phyloP scores from a whole-genome alignment of 1,140 invertebrate genomes.

The Lanistes nyassanus region DNA sequence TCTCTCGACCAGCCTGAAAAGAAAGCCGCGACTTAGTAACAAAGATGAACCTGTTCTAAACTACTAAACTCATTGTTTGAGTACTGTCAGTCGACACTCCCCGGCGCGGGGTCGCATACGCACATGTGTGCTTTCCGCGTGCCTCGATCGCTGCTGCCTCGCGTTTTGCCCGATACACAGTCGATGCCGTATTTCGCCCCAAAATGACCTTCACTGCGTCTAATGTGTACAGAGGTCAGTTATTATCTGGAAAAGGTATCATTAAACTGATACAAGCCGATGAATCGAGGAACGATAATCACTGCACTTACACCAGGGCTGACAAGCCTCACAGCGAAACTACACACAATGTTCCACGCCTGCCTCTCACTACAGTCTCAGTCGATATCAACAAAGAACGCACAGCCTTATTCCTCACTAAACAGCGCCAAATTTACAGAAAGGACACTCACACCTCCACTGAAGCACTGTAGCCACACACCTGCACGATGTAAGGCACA shows the following conservation, averaged over 20 bases:
- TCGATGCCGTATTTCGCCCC: not conserved
- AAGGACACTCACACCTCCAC: slow-evolving; percentile 1
- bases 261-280: slow-evolving; percentile 19
- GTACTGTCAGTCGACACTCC: slow-evolving; percentile 14
- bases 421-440: slow-evolving; percentile 14
- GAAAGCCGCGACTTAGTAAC: slow-evolving; percentile 15
- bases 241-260: slow-evolving; percentile 8
- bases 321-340: slow-evolving; percentile 11
- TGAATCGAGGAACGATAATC: slow-evolving; percentile 2
- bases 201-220: slow-evolving; percentile 5
- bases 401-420: slow-evolving; percentile 16
- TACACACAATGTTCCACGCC: not conserved
- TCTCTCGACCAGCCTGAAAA: slow-evolving; percentile 16
- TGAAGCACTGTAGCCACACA: slow-evolving; percentile 15
- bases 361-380: not conserved
- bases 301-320: slow-evolving; percentile 6
- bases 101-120: slow-evolving; percentile 3
- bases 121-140: slow-evolving; percentile 1
- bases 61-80: slow-evolving; percentile 24
- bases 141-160: not conserved
- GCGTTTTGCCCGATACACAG: not conserved
- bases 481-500: slow-evolving; percentile 13
- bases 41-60: slow-evolving; percentile 28
- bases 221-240: not conserved
- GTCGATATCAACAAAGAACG: slow-evolving; percentile 25